Evolutionary conservation across 2,797 vertebrate species (phyloP).

Genomic region (Glyptemys insculpta): DNA sequence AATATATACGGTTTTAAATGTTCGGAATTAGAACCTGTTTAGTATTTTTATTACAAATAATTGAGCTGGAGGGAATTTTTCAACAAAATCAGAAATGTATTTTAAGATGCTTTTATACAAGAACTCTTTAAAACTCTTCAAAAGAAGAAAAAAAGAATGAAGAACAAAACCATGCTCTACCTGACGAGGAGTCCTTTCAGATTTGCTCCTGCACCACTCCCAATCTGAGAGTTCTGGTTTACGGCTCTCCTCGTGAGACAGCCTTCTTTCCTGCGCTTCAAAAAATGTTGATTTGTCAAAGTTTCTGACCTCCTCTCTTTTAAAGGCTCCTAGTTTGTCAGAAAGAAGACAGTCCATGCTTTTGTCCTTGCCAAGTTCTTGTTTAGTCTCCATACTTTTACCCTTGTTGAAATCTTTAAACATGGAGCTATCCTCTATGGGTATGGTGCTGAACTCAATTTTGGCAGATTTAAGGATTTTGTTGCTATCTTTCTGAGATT

Average conservation of each 20-base stretch:
- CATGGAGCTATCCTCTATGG: slow-evolving; percentile 80
- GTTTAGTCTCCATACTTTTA: slow-evolving; percentile 50
- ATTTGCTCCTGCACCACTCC: slow-evolving; percentile 98
- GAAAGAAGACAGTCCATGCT: slow-evolving; percentile 25
- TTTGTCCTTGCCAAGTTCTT: slow-evolving; percentile 53
- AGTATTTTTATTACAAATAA: not conserved
- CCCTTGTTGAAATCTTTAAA: slow-evolving; percentile 72
- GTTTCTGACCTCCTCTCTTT: slow-evolving; percentile 71
- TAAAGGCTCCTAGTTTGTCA: slow-evolving; percentile 58
- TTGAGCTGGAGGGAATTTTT: fast-evolving
- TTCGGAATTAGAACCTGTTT: not conserved
- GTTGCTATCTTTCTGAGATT: slow-evolving; percentile 69
- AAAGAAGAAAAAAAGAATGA: not conserved
- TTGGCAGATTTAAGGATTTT: slow-evolving; percentile 66
- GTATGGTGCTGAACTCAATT: slow-evolving; percentile 85
- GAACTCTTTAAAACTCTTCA: not conserved
- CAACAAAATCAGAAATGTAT: not conserved
- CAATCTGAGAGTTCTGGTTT: slow-evolving; percentile 92
- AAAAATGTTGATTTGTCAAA: slow-evolving; percentile 79
- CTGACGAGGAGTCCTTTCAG: slow-evolving; percentile 95
- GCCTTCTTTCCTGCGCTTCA: slow-evolving; percentile 88
- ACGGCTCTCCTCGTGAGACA: slow-evolving; percentile 89
- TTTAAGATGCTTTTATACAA: not conserved
- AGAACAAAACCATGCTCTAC: slow-evolving; percentile 73
- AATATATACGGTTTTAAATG: not conserved